Percentiles rank a stretch among this genome's conserved stretches.
phyloP scores from a whole-genome alignment of 2,888 invertebrate species.

The Allolobophora icterica region DNA sequence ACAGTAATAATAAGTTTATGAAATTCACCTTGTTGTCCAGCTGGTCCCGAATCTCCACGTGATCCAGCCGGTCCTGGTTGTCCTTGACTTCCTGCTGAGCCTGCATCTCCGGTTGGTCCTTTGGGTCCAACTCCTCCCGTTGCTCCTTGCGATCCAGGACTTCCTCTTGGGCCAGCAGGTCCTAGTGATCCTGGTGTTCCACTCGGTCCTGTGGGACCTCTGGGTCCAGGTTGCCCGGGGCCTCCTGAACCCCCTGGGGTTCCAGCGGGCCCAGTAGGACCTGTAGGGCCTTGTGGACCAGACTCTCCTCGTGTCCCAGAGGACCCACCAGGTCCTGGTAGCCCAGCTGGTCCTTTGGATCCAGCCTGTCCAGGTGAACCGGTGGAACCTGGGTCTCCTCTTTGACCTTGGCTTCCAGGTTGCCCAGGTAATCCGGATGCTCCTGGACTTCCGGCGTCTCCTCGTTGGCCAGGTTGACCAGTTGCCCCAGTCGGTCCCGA shows the following conservation, averaged over 20 bases:
- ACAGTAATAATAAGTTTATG: too few species aligned
- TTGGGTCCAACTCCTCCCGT: conserved; percentile 38
- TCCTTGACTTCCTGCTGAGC: conserved; percentile 23
- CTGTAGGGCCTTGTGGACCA: conserved; percentile 32
- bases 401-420: conserved; percentile 32
- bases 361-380: conserved; percentile 31
- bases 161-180: conserved; percentile 38
- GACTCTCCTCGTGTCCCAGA: neutral
- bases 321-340: conserved; percentile 23
- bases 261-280: conserved; percentile 35
- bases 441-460: conserved; percentile 51
- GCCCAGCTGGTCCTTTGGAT: conserved; percentile 27
- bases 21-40: conserved; percentile 33
- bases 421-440: conserved; percentile 26
- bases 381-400: conserved; percentile 30
- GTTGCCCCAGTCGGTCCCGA: conserved; percentile 38
- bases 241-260: conserved; percentile 34
- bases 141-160: conserved; percentile 36
- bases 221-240: conserved; percentile 24
- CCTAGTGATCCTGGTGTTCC: conserved; percentile 31
- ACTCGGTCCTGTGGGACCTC: conserved; percentile 11
- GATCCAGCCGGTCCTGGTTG: conserved; percentile 28
- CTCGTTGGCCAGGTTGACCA: conserved; percentile 31
- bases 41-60: conserved; percentile 30
- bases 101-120: conserved; percentile 37